Evolutionary conservation across 1,140 invertebrate species (phyloP), one percentile per base, ranked within the genome.

Genomic region (Caenorhabditis remanei): DNA sequence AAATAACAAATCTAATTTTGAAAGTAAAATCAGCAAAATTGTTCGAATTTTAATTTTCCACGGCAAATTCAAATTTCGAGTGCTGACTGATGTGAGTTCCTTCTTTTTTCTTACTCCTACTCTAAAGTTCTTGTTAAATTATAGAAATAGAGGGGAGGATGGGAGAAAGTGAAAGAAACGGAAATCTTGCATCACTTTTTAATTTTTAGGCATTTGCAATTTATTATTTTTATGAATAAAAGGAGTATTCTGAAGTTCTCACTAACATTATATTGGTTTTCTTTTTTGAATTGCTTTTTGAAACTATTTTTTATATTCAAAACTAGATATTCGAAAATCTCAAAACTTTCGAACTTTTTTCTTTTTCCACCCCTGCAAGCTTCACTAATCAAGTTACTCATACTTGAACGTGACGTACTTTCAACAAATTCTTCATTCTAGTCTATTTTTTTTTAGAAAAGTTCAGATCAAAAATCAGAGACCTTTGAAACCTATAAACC

Each of bases 361-460:
- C n/a, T n/a, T n/a, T n/a, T n/a, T n/a, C n/a, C n/a, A 9, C 5
- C 7, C n/a, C 9, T 40, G 56, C 56, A 19, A 58, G n/a, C n/a
- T n/a, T 40, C 24, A 65, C 61, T 40, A 40, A 65, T 13, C 3
- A 40, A 40, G 24, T 65, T 65, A 40, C 24, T 65, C 4, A n/a
- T 14, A 65, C 61, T 65, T 40, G 61, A 65, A 24, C 32, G 61
- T 65, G 61, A 65, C 61, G 61, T 11, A 65, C 61, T 65, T 65
- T 65, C 4, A 40, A 40, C 41, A 40, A 65, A 65, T 1, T 2
- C 32, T 0, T 32, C 32, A 2, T 32, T 32, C 32, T 32, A 32
- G 32, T 32, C 32, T 32, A 32, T 32, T 32, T 32, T 32, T n/a
- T 32, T 32, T 32, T 2, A 32, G 0, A 32, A 32, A 32, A 32